Base-by-base conservation (phyloP, 2,888 invertebrate species). In the Drosophila kanekoi region DNA sequence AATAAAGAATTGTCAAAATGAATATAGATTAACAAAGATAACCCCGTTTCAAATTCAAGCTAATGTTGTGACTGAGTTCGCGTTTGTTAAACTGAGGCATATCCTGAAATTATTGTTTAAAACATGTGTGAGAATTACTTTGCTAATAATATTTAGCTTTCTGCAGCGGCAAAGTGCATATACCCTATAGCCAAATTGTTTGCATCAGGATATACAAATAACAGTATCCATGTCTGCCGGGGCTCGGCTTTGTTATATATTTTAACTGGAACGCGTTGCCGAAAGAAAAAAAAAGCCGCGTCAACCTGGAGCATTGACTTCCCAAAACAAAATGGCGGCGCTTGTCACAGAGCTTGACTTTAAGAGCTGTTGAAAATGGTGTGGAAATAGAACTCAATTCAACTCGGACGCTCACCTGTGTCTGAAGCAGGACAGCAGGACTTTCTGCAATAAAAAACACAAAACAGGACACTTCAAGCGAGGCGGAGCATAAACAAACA, bases 221-320 rank as follows among this genome's bases (percentile, higher is more conserved):
- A 41, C 18, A 32, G 57, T 44, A 62, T 71, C 59, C 60, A 67
- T 72, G 61, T 66, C 69, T 63, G 79, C 18, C 40, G n/a, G 38
- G 62, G 53, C 33, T 75, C 56, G 49, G 51, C 62, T 59, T 49
- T 66, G 56, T 48, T 16, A 14, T 10, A 9, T n/a, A 9, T n/a
- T 37, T 41, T 57, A 82, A 60, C 51, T 68, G 81, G 61, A 79
- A 70, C 72, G 77, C 84, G 72, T 69, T 83, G 66, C 64, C 72
- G 67, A 75, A 70, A 28, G 28, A 28, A 68, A 72, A 68, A 72
- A 75, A 70, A 72, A 76, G 57, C 49, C 16, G 60, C 71, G 56
- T 28, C 64, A 73, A 61, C 58, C 48, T 62, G 77, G 77, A 82
- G 69, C 81, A 76, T 72, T 82, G 82, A 82, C 86, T 78, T 79